Conservation (phyloP, 2,113 vertebrate species). For the Meleagris gallopavo region DNA sequence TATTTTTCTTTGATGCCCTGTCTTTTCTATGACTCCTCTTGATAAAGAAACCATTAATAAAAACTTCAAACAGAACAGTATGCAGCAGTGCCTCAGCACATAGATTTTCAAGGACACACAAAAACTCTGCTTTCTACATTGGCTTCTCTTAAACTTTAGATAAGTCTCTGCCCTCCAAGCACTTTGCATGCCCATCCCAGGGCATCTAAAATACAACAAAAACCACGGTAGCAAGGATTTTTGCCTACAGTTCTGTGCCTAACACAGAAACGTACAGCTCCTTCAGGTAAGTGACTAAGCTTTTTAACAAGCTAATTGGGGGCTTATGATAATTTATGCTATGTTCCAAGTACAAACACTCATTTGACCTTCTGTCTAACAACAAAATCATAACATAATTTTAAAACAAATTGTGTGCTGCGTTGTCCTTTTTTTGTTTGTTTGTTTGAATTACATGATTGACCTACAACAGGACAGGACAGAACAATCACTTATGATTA, state of each 20-base stretch:
- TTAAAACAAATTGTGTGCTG: neutral
- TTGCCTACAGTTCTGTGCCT: neutral
- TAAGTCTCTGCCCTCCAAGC: neutral
- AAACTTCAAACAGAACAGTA: neutral
- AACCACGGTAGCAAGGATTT: neutral
- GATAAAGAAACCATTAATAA: neutral
- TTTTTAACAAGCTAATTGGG: neutral
- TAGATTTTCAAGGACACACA: neutral
- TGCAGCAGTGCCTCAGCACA: neutral
- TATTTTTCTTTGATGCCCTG: neutral
- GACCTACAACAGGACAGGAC: neutral
- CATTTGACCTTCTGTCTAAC: slow-evolving; percentile 18
- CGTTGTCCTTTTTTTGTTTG: neutral
- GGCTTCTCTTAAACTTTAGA: neutral
- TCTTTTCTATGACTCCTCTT: neutral
- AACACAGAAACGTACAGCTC: neutral
- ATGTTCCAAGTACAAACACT: slow-evolving; percentile 4
- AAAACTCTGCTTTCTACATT: neutral
- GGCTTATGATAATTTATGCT: slow-evolving; percentile 20
- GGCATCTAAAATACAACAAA: neutral
- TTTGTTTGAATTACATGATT: neutral
- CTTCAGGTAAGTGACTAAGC: neutral
- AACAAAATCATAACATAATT: slow-evolving; percentile 34
- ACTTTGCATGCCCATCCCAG: neutral
- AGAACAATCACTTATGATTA: slow-evolving; percentile 24